Conservation (phyloP, 1,140 invertebrate genomes). For the Heliconius congener region DNA sequence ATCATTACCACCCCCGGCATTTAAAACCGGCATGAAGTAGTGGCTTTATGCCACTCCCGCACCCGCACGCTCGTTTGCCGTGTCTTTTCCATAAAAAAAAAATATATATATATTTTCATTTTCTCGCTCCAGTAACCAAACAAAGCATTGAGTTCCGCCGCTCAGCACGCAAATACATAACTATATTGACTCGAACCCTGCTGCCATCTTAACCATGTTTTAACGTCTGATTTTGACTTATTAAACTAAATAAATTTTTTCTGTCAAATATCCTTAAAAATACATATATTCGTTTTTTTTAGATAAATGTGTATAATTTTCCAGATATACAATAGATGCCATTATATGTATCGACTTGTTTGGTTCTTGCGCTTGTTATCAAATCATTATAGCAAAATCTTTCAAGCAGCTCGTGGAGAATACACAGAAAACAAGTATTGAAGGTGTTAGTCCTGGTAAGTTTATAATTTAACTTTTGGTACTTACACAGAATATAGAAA, state of each 20-base stretch:
- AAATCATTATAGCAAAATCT: constrained; percentile 66
- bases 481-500: not conserved
- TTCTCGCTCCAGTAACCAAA: not conserved
- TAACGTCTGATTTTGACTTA: no score
- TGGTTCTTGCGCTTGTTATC: constrained; percentile 63
- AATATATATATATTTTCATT: not conserved
- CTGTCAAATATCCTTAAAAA: no score
- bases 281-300: no score
- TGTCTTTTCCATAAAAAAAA: no score
- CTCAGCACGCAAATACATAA: no score
- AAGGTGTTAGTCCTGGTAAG: constrained; percentile 45
- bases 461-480: not conserved
- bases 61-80: no score
- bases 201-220: no score
- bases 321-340: constrained; percentile 58
- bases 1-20: no score
- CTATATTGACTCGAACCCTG: no score
- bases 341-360: constrained; percentile 65
- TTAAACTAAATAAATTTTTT: no score
- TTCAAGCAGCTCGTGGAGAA: constrained; percentile 66
- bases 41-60: no score
- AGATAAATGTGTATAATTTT: constrained; percentile 10
- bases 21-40: no score
- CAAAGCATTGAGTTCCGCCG: not conserved
- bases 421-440: constrained; percentile 41